Evolutionary conservation across 2,797 vertebrate species (phyloP), one percentile per base, ranked within the genome.

Genomic region (Paguma larvata): DNA sequence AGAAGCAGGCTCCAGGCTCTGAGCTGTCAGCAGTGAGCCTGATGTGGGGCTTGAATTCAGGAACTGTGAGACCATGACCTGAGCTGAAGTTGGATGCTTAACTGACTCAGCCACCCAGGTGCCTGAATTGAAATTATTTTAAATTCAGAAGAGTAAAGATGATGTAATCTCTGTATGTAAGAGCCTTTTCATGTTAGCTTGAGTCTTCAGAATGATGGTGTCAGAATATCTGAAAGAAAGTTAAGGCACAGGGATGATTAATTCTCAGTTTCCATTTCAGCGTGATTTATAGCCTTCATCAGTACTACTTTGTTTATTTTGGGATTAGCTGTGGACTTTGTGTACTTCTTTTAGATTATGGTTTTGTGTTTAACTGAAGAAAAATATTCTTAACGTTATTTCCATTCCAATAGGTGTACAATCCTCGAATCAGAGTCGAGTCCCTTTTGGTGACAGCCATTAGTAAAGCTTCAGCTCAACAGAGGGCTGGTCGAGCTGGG

Each of bases 391-490:
- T 86, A 19, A 15, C 27, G 5, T 92, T 77, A 30, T 72, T 97
- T 97, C 21, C 32, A 53, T 97, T 19, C 38, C 5, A 38, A 97
- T 93, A 99, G 99, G 99, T 99, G 27, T 99, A 99, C 97, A 99
- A 99, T 97, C 99, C 99, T 75, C 99, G 99, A 53, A 99, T 99
- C 98, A 98, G 99, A 98, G 99, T 99, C 91, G 99, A 99, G 98
- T 99, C 99, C n/a, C 99, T 99, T 53, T 96, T 99, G 98, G 99
- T 99, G 83, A 99, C 99, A 1, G 99, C 99, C 0, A 99, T 99
- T 98, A 99, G 99, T 97, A 99, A 99, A 98, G 99, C 99, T 27
- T 99, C 99, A 0, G 99, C 99, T 82, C 99, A 99, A 97, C 99
- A 99, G 98, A 99, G 99, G 97, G 99, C 99, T 8, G 99, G 99